phyloP scores from a whole-genome alignment of 2,888 invertebrate genomes.

The Cistogaster globosa region DNA sequence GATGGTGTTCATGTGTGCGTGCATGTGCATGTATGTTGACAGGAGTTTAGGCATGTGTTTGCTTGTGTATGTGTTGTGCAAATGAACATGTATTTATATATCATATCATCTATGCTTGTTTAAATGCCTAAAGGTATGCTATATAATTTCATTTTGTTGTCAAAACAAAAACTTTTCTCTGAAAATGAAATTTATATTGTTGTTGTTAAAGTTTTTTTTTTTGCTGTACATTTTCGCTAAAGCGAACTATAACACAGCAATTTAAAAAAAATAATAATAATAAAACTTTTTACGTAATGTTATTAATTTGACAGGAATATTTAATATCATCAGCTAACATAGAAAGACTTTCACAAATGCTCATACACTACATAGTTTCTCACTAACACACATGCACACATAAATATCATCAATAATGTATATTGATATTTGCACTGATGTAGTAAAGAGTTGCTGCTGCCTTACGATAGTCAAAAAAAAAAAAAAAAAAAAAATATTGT shows the following conservation, averaged over 20 bases:
- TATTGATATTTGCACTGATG: conserved; percentile 25
- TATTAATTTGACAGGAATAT: conserved; percentile 71
- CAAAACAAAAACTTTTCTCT: conserved; percentile 71
- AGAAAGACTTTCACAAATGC: conserved; percentile 9
- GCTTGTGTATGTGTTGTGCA: background rate
- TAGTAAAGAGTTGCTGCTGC: conserved; percentile 27
- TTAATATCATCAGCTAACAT: conserved; percentile 67
- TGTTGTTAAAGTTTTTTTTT: conserved; percentile 29
- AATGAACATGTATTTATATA: conserved; percentile 53
- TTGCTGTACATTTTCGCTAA: conserved; percentile 23
- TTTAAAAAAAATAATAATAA: conserved; percentile 1
- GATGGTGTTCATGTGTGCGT: conserved; percentile 46
- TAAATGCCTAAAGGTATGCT: conserved; percentile 71
- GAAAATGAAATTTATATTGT: conserved; percentile 61
- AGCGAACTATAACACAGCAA: conserved; percentile 26
- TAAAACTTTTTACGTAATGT: conserved; percentile 65
- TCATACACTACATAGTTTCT: background rate
- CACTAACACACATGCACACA: background rate
- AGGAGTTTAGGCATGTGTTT: background rate
- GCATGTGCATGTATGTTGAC: conserved; percentile 1
- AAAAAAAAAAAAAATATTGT: conserved; percentile 31
- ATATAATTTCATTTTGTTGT: conserved; percentile 71
- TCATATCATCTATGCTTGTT: conserved; percentile 66
- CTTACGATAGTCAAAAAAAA: background rate
- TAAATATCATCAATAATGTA: conserved; percentile 41